These are phyloP conservation scores for Botia kubotai DNA, from an alignment of 2,797 vertebrate species.

Conservation along the genomic window DNA sequence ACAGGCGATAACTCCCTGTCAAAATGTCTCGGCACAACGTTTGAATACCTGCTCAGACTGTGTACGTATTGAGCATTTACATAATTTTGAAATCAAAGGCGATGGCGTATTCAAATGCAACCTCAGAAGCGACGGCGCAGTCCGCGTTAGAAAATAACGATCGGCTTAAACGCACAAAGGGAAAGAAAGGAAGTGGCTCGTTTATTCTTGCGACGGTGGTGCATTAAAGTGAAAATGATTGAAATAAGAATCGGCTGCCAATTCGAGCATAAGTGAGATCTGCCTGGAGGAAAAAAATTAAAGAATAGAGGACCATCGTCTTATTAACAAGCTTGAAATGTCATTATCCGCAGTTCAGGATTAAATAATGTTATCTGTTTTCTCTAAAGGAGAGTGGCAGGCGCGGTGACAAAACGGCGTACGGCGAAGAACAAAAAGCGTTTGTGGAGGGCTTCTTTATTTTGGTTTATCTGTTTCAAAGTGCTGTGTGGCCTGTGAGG, in stretches of 20 bases:
- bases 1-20: constrained; percentile 57
- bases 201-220: constrained; percentile 30
- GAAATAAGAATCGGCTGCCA: constrained; percentile 53
- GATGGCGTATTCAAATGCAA: constrained; percentile 46
- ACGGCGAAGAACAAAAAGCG: constrained; percentile 54
- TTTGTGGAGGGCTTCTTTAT: constrained; percentile 57
- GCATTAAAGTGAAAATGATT: constrained; percentile 54
- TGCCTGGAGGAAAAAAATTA: constrained; percentile 7
- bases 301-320: constrained; percentile 34
- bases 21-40: constrained; percentile 45
- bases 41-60: constrained; percentile 40
- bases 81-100: constrained; percentile 57
- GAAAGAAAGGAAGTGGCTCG: constrained; percentile 36
- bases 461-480: constrained; percentile 60
- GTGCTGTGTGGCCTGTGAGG: constrained; percentile 65
- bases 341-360: constrained; percentile 61
- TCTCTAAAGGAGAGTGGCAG: constrained; percentile 48
- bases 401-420: constrained; percentile 51
- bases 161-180: constrained; percentile 39
- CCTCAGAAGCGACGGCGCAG: constrained; percentile 32
- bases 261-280: constrained; percentile 47
- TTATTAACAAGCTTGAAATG: constrained; percentile 64
- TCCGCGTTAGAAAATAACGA: constrained; percentile 44
- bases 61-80: constrained; percentile 29
- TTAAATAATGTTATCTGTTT: constrained; percentile 65